Evolutionary conservation across 2,113 vertebrate species (phyloP).

Genomic region (Budorcas taxicolor): DNA sequence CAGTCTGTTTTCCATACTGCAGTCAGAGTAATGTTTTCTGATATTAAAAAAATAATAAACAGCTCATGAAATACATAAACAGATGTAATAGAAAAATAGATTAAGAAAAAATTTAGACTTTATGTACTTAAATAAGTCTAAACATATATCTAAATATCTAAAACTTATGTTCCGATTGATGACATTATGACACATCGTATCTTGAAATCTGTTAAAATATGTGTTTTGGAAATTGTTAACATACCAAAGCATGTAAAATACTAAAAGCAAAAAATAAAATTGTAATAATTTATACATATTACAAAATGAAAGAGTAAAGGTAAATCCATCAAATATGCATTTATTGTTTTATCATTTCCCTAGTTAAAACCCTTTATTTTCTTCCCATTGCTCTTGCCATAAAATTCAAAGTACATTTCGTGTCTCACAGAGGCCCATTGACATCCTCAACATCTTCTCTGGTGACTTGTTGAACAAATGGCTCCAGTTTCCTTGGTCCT

Average conservation of each 20-base stretch:
- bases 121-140: not conserved
- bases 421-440: not conserved
- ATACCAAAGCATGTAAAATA: not conserved
- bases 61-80: not conserved
- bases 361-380: not conserved
- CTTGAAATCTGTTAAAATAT: conserved; percentile 1
- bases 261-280: not conserved
- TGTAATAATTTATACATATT: not conserved
- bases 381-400: not conserved
- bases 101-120: not conserved
- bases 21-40: not conserved
- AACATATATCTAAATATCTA: not conserved
- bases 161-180: not conserved
- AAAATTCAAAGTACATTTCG: not conserved
- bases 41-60: not conserved
- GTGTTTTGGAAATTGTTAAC: not conserved
- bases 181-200: not conserved
- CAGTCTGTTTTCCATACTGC: not conserved
- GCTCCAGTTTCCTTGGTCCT: not conserved
- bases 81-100: not conserved
- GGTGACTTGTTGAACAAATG: not conserved
- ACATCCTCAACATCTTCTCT: not conserved
- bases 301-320: not conserved
- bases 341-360: not conserved
- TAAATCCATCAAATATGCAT: not conserved